These are phyloP conservation scores for Antennarius striatus DNA, from an alignment of 2,113 vertebrate genomes.

Conservation along the genomic window DNA sequence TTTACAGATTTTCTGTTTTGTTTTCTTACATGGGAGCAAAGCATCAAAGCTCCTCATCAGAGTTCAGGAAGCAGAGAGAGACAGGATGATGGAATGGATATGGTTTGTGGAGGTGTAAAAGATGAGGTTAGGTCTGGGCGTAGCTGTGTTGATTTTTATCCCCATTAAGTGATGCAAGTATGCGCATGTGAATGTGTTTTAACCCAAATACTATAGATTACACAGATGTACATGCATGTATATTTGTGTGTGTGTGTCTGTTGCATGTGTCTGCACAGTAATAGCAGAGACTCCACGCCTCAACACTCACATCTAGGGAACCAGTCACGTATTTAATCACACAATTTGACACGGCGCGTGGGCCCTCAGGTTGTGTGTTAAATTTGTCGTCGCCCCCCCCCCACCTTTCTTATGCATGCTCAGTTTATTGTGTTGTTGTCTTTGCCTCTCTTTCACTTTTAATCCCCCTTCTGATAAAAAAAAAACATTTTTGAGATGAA, in stretches of 20 bases:
- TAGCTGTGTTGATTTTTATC: slow-evolving; percentile 4
- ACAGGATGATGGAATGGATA: no score
- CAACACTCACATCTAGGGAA: slow-evolving; percentile 65
- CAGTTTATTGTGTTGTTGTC: slow-evolving; percentile 65
- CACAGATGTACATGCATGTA: slow-evolving; percentile 3
- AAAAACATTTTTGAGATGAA: slow-evolving; percentile 60
- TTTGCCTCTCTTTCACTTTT: slow-evolving; percentile 71
- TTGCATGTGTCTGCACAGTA: slow-evolving; percentile 48
- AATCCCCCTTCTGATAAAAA: slow-evolving; percentile 56
- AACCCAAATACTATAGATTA: slow-evolving; percentile 2
- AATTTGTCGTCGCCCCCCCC: slow-evolving; percentile 32
- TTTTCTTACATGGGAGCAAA: neutral
- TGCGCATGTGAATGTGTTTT: slow-evolving; percentile 11
- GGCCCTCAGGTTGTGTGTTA: slow-evolving; percentile 74
- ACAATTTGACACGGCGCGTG: slow-evolving; percentile 70
- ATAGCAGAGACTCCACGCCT: slow-evolving; percentile 58
- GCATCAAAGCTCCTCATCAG: slow-evolving; percentile 19
- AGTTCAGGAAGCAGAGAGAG: slow-evolving; percentile 13
- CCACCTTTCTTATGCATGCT: slow-evolving; percentile 43
- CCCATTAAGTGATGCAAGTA: neutral
- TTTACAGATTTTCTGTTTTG: neutral
- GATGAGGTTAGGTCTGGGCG: neutral
- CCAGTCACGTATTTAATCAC: slow-evolving; percentile 81
- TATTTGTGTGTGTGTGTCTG: slow-evolving; percentile 1
- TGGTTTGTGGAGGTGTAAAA: neutral